These are phyloP conservation scores for Typhlichthys subterraneus DNA, from an alignment of 2,797 vertebrate genomes.

Conservation along the genomic window DNA sequence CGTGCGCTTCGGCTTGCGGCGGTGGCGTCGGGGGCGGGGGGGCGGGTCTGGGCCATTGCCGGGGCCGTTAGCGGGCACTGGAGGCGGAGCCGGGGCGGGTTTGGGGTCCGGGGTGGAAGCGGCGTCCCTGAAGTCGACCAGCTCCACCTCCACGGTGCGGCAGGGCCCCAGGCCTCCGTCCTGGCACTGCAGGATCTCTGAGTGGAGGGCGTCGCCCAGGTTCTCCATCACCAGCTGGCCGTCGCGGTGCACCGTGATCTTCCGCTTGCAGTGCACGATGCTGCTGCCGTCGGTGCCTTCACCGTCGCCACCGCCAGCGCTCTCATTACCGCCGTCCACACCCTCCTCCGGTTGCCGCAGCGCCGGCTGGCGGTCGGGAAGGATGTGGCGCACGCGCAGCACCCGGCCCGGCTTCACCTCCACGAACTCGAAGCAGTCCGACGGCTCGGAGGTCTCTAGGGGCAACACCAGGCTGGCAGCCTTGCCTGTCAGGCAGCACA, in stretches of 20 bases:
- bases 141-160: conserved; percentile 86
- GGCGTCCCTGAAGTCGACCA: conserved; percentile 78
- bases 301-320: conserved; percentile 11
- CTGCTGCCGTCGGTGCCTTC: conserved; percentile 24
- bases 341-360: conserved; percentile 28
- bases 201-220: conserved; percentile 84
- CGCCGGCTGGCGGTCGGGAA: conserved; percentile 67
- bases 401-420: conserved; percentile 95
- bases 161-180: conserved; percentile 82
- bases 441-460: conserved; percentile 83
- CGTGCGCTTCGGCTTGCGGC: conserved; percentile 87
- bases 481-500: conserved; percentile 94
- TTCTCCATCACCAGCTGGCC: conserved; percentile 96
- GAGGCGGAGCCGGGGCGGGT: conserved; percentile 49
- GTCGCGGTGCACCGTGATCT: conserved; percentile 92
- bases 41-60: conserved; percentile 66
- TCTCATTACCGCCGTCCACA: conserved; percentile 8
- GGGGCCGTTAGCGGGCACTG: conserved; percentile 59
- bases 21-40: conserved; percentile 76
- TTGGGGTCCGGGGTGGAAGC: conserved; percentile 75
- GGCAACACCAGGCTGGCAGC: conserved; percentile 85
- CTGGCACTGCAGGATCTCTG: conserved; percentile 88
- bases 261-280: conserved; percentile 89
- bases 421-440: conserved; percentile 89
- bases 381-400: conserved; percentile 85